Conservation (phyloP, 2,888 invertebrate species). For the Eristalis pertinax region DNA sequence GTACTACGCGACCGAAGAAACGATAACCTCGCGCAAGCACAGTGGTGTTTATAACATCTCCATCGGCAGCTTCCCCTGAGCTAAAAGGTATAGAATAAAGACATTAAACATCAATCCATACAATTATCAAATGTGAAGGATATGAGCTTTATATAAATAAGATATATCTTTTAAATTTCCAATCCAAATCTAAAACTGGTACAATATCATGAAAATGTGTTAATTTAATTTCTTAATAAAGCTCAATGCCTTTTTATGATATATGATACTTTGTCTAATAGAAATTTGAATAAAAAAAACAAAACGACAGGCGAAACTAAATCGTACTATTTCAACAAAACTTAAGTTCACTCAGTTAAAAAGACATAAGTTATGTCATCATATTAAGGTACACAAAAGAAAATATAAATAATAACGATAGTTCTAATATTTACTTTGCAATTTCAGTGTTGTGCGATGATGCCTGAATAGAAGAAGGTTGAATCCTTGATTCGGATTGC, state of each 20-base stretch:
- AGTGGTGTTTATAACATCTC: slow-evolving; percentile 84
- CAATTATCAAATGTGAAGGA: neutral
- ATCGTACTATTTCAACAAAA: neutral
- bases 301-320: neutral
- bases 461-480: slow-evolving; percentile 82
- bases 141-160: slow-evolving; percentile 13
- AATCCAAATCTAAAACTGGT: neutral
- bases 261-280: neutral
- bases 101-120: neutral
- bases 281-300: neutral
- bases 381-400: slow-evolving; percentile 58
- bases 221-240: neutral
- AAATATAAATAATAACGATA: slow-evolving; percentile 77
- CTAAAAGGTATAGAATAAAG: slow-evolving; percentile 61
- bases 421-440: slow-evolving; percentile 85
- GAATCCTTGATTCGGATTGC: slow-evolving; percentile 83
- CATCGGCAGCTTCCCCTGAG: slow-evolving; percentile 79
- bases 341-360: neutral
- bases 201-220: neutral
- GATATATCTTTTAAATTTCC: neutral
- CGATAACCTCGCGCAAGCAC: slow-evolving; percentile 89
- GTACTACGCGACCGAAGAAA: slow-evolving; percentile 93
- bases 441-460: slow-evolving; percentile 83
- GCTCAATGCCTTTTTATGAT: slow-evolving; percentile 9
- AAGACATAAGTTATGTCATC: neutral